Base-by-base conservation (phyloP, 2,797 vertebrate genomes). In the Orientallactaga sibirica region DNA sequence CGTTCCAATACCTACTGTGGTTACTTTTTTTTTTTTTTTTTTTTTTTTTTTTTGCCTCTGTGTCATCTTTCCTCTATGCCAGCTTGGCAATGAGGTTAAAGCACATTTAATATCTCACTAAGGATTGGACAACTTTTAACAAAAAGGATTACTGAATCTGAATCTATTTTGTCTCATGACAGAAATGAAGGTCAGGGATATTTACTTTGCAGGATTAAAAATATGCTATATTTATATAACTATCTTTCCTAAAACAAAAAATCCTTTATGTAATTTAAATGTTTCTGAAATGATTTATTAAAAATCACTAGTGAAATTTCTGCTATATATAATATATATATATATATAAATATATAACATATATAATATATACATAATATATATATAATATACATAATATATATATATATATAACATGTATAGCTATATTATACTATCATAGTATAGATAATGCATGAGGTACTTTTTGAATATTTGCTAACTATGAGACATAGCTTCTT, bases 141-240 rank as follows among this genome's bases (percentile, higher is more conserved):
- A 16, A 86, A 86, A 92, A 82, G 3, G 1, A 93, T 64, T 94
- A 9, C 77, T 95, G 33, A 37, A 37, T 85, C 52, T 90, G 66
- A 93, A 55, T 93, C 20, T 94, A 1, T 93, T 86, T 52, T 71
- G 41, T 7, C 5, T 77, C 64, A 58, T n/a, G 77, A 70, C 64
- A 90, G 43, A 90, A 93, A 75, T 85, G 94, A 91, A 68, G 71
- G 96, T 96, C 96, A 95, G 97, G 94, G 96, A 93, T 82, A 84
- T 92, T 95, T 97, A 97, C 87, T 97, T 93, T 90, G 73, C 71
- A 96, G 94, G 79, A 95, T 95, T 88, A 93, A 92, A 96, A 87
- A 83, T 96, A 81, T 95, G 10, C 3, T 90, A 7, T 86, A 58
- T 33, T 90, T 91, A 62, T 10, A 79, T 88, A 88, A 81, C 22